These are phyloP conservation scores for Subacronicta megacephala DNA, from an alignment of 2,888 invertebrate genomes.

Conservation along the genomic window DNA sequence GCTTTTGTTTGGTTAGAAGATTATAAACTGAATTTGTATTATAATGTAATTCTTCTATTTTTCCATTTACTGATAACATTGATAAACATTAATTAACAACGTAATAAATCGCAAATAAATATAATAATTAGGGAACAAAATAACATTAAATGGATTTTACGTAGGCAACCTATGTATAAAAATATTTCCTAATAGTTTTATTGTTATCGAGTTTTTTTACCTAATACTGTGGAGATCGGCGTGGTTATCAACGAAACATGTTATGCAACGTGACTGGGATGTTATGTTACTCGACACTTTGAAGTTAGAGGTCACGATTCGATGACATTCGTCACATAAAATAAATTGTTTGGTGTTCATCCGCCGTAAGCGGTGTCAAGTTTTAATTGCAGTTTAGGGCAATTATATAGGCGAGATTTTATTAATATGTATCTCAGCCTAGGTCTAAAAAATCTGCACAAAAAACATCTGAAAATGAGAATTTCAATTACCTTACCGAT, in stretches of 20 bases:
- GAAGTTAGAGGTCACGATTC: slow-evolving; percentile 32
- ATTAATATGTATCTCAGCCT: too few species aligned
- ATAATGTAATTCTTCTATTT: too few species aligned
- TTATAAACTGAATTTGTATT: too few species aligned
- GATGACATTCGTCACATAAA: slow-evolving; percentile 25
- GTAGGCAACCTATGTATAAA: not conserved
- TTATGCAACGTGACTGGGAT: slow-evolving; percentile 22
- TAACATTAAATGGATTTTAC: too few species aligned
- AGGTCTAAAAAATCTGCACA: too few species aligned
- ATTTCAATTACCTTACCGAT: too few species aligned
- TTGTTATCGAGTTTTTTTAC: slow-evolving; percentile 7
- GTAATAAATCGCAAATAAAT: not conserved
- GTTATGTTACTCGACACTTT: not conserved
- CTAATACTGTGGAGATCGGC: slow-evolving; percentile 13
- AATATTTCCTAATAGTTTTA: slow-evolving; percentile 15
- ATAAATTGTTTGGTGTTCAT: slow-evolving; percentile 42
- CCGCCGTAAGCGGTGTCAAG: slow-evolving; percentile 6
- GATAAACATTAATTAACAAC: too few species aligned
- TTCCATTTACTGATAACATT: too few species aligned
- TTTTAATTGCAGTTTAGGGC: not conserved
- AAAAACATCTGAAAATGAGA: too few species aligned
- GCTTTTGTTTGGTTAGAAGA: too few species aligned
- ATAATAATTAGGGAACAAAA: not conserved
- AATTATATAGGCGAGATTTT: too few species aligned
- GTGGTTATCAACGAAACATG: slow-evolving; percentile 41